Evolutionary conservation across 2,888 invertebrate genomes (phyloP).

Genomic region (Phrixothrix hirtus): DNA sequence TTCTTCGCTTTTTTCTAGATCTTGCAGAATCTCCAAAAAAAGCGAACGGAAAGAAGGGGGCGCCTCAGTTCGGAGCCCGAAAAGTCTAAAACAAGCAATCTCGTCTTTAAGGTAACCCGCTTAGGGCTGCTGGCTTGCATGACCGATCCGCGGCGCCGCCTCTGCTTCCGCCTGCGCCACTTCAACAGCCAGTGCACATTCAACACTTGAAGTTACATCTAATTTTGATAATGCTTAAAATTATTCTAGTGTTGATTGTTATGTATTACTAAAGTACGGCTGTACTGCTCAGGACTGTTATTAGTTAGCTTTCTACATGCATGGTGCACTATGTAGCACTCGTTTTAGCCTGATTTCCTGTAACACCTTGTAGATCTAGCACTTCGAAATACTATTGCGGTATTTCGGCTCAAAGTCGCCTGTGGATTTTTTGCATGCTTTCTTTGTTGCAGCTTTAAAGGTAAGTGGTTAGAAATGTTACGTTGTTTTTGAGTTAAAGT

Average conservation of each 20-base stretch:
- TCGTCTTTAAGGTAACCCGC: constrained; percentile 97
- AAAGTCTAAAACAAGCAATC: constrained; percentile 95
- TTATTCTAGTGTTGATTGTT: constrained; percentile 14
- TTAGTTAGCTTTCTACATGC: constrained; percentile 1
- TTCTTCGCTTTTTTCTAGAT: constrained; percentile 93
- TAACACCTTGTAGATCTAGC: constrained; percentile 2
- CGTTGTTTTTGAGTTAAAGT: constrained; percentile 10
- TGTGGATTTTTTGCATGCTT: constrained; percentile 20
- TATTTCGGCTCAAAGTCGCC: not conserved
- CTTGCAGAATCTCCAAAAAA: constrained; percentile 99
- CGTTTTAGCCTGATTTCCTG: constrained; percentile 3
- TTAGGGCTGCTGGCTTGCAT: constrained; percentile 55
- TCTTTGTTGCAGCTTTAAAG: constrained; percentile 18
- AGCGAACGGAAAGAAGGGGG: constrained; percentile 96
- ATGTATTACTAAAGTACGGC: constrained; percentile 5
- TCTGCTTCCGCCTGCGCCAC: constrained; percentile 50
- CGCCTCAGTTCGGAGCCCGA: constrained; percentile 93
- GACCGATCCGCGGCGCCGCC: constrained; percentile 56
- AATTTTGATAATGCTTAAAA: constrained; percentile 2
- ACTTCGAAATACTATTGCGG: not conserved
- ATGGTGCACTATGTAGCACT: constrained; percentile 5
- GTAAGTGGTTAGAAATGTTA: constrained; percentile 22
- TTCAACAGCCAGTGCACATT: constrained; percentile 25
- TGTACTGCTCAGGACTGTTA: not conserved
- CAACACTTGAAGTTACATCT: constrained; percentile 20